These are phyloP conservation scores for Drosophila persimilis DNA, from an alignment of 1,140 invertebrate genomes.

Conservation along the genomic window DNA sequence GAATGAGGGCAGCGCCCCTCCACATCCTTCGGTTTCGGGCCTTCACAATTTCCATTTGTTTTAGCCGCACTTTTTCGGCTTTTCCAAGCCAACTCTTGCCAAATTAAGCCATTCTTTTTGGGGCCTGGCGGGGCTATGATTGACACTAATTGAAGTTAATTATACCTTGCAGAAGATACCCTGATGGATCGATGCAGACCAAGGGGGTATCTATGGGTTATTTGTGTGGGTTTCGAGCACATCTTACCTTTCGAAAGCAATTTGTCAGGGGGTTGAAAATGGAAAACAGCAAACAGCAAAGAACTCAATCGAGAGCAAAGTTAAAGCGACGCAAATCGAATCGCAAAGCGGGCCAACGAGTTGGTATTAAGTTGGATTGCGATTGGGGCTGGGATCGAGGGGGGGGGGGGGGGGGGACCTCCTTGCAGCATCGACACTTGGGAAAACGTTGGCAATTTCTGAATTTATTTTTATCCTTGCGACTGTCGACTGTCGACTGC, in stretches of 20 bases:
- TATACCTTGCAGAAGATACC: constrained; percentile 41
- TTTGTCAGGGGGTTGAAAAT: constrained; percentile 43
- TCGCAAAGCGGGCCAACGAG: constrained; percentile 45
- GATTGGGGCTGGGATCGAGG: neutral
- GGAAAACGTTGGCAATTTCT: constrained; percentile 76
- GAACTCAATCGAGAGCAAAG: constrained; percentile 62
- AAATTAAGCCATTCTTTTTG: constrained; percentile 51
- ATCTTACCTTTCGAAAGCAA: constrained; percentile 35
- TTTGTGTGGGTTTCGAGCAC: too few relatives aligned
- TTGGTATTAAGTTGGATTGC: constrained; percentile 44
- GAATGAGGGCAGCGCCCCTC: constrained; percentile 44
- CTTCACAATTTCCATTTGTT: constrained; percentile 55
- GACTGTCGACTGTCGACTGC: constrained; percentile 56
- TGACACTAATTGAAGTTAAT: constrained; percentile 79
- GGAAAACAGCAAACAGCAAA: constrained; percentile 14
- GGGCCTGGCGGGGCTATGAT: constrained; percentile 22
- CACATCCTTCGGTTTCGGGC: constrained; percentile 40
- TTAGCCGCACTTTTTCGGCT: constrained; percentile 4
- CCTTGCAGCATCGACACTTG: neutral
- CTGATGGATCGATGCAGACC: constrained; percentile 52
- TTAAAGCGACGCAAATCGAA: constrained; percentile 78
- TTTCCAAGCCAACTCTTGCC: neutral
- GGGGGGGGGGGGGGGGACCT: too few relatives aligned
- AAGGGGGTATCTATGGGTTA: too few relatives aligned
- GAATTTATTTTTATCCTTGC: constrained; percentile 77